Evolutionary conservation across 2,113 vertebrate species (phyloP).

Genomic region (Neomonachus schauinslandi): DNA sequence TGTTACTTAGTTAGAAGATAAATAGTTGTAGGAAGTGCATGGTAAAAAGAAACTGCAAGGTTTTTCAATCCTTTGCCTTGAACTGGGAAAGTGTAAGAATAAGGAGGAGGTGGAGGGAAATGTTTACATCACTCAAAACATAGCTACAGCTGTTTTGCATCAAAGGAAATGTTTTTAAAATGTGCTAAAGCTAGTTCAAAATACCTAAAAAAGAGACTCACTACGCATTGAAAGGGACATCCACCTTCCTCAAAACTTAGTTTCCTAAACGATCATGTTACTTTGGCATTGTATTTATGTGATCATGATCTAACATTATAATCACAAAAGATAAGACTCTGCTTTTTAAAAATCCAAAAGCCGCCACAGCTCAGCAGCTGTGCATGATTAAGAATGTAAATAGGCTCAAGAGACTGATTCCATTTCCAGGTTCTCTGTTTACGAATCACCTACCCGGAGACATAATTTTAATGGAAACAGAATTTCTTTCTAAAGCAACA

Average conservation of each 20-base stretch:
- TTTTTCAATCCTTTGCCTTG: slow-evolving; percentile 64
- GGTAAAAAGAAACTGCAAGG: slow-evolving; percentile 66
- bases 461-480: slow-evolving; percentile 65
- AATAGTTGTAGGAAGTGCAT: neutral
- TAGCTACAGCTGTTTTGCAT: slow-evolving; percentile 77
- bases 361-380: slow-evolving; percentile 64
- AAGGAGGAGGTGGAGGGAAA: neutral
- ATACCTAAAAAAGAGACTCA: slow-evolving; percentile 30
- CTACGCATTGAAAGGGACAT: neutral
- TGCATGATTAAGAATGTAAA: slow-evolving; percentile 69
- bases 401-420: slow-evolving; percentile 51
- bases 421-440: slow-evolving; percentile 46
- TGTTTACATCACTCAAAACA: slow-evolving; percentile 76
- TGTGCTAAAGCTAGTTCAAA: slow-evolving; percentile 42
- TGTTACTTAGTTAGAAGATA: neutral
- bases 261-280: neutral
- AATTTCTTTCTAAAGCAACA: slow-evolving; percentile 68
- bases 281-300: neutral
- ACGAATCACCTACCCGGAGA: slow-evolving; percentile 63
- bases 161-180: slow-evolving; percentile 63
- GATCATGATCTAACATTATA: neutral
- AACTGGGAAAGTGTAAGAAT: slow-evolving; percentile 58
- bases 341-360: slow-evolving; percentile 26
- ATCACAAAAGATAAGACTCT: slow-evolving; percentile 38
- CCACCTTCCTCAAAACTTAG: neutral